phyloP scores from a whole-genome alignment of 2,888 invertebrate genomes.

The Drosophila niveifrons region DNA sequence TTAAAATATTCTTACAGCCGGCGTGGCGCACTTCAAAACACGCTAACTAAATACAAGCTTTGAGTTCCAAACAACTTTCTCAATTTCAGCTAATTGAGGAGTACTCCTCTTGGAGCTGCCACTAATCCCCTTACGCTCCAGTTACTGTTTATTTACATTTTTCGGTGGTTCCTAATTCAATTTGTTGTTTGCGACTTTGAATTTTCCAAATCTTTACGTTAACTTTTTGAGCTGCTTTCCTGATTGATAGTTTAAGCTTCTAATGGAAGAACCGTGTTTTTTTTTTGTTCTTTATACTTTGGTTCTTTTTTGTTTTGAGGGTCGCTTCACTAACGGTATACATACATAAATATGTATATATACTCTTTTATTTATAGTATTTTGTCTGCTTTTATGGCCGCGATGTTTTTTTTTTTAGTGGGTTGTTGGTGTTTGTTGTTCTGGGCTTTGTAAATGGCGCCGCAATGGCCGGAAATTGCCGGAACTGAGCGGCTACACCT shows the following conservation, averaged over 20 bases:
- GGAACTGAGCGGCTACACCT: conserved; percentile 70
- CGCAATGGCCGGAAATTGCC: conserved; percentile 67
- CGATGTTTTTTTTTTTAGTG: conserved; percentile 5
- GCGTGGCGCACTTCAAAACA: conserved; percentile 36
- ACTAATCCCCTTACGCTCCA: conserved; percentile 5
- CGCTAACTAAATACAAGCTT: conserved; percentile 37
- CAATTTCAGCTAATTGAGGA: conserved; percentile 29
- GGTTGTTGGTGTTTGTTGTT: conserved; percentile 16
- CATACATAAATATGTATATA: conserved; percentile 15
- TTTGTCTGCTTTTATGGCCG: conserved; percentile 54
- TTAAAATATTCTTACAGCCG: conserved; percentile 30
- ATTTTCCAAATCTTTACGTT: conserved; percentile 30
- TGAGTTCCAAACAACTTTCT: conserved; percentile 29
- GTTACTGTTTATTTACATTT: conserved; percentile 10
- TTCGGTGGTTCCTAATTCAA: conserved; percentile 38
- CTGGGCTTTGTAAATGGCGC: conserved; percentile 17
- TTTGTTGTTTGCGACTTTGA: conserved; percentile 32
- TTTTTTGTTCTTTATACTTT: background rate
- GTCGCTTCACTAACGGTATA: conserved; percentile 24
- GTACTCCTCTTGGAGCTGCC: background rate
- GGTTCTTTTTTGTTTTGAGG: background rate
- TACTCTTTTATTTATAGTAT: conserved; percentile 36
- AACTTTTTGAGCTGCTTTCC: conserved; percentile 44
- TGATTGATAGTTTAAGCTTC: conserved; percentile 71
- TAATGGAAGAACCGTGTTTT: conserved; percentile 67